phyloP scores from a whole-genome alignment of 2,888 invertebrate genomes.

The Heliconius aoede region DNA sequence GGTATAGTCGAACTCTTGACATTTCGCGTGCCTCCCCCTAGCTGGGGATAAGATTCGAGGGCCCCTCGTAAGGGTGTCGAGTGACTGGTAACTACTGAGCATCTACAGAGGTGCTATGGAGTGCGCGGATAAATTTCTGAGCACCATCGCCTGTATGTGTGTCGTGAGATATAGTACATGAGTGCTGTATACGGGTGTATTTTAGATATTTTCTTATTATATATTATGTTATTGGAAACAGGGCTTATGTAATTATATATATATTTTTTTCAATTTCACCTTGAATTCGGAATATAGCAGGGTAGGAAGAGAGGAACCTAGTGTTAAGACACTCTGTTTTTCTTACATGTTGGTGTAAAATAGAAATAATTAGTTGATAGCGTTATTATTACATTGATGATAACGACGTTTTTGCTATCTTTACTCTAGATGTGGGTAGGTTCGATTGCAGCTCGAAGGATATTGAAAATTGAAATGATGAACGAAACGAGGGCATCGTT shows the following conservation, averaged over 20 bases:
- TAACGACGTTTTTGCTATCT: not conserved
- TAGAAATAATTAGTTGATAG: no score
- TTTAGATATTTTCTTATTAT: not conserved
- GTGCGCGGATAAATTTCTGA: conserved; percentile 35
- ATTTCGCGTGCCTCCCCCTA: conserved; percentile 45
- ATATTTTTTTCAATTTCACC: not conserved
- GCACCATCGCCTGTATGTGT: conserved; percentile 6
- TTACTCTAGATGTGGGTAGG: not conserved
- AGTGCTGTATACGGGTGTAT: not conserved
- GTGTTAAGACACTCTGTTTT: no score
- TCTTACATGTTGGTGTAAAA: no score
- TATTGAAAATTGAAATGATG: not conserved
- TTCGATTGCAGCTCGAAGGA: not conserved
- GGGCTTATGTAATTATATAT: not conserved
- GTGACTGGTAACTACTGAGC: conserved; percentile 42
- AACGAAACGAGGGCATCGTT: no score
- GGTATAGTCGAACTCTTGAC: conserved; percentile 44
- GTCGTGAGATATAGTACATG: not conserved
- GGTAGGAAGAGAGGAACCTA: no score
- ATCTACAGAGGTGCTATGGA: conserved; percentile 39
- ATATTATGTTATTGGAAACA: not conserved
- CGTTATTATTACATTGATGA: not conserved
- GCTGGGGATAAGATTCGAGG: conserved; percentile 48
- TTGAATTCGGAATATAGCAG: no score
- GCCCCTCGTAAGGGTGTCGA: conserved; percentile 43